Evolutionary conservation across 2,797 vertebrate genomes (phyloP), one percentile per base, ranked within the genome.

Genomic region (Diglossa cyanea): DNA sequence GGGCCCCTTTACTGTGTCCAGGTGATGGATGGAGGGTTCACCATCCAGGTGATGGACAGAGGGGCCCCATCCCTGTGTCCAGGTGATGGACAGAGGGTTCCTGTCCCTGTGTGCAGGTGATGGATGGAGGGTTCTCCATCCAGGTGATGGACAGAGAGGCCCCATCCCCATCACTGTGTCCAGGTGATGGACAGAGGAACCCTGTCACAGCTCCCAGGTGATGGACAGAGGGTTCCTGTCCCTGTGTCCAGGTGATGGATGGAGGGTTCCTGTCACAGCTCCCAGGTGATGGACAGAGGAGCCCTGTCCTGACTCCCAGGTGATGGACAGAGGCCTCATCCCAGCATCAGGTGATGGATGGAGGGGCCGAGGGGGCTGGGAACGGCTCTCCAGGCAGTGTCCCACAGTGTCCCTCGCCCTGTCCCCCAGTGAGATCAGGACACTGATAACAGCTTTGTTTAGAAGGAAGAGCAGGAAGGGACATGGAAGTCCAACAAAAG

Each of bases 391-490:
- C 55, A 74, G 25, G 57, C 55, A 42, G 40, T 2, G 0, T 17
- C 78, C 40, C 60, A 51, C 53, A n/a, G 45, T 5, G 3, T 60
- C n/a, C 53, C 17, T 45, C 3, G 0, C 48, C 67, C 89, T 57
- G 67, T 86, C 72, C 47, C 48, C 70, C 63, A 35, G 30, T 15
- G 72, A 96, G 92, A 96, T 95, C 63, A 86, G 44, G 83, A 17
- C 74, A 51, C 40, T 80, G 96, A 94, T 75, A 95, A 61, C 3
- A 5, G 76, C 90, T 98, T 98, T 98, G 94, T 96, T 96, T 72
- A 35, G 79, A 67, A 96, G 94, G 86, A 96, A 86, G 91, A 77
- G 78, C 95, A 96, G 94, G 97, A 97, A 97, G 93, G 97, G 93
- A 97, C 87, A 35, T 78, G 50, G 79, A 96, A 95, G 60, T 86